A percentile compares a stretch with the other conserved stretches of the same genome.
These are phyloP conservation scores for Lateolabrax maculatus DNA, from an alignment of 2,797 vertebrate species.

Conservation along the genomic window DNA sequence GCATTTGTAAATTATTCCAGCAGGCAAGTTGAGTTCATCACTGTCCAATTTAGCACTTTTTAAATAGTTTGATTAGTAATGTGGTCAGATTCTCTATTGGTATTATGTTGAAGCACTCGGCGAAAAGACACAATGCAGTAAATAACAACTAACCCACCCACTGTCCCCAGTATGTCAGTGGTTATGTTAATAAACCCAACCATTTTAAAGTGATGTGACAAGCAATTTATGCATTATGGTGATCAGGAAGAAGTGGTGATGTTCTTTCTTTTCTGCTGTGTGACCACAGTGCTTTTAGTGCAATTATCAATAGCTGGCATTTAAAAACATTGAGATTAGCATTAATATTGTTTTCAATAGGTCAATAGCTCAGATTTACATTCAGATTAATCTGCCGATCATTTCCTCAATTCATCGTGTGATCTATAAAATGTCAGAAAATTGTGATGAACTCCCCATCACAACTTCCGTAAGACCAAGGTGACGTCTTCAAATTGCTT, in stretches of 20 bases:
- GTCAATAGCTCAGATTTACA: neutral
- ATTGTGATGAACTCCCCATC: too few relatives aligned
- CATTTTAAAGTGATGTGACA: too few relatives aligned
- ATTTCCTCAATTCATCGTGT: neutral
- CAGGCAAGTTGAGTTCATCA: neutral
- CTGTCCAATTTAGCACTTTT: neutral
- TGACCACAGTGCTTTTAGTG: slow-evolving; percentile 3
- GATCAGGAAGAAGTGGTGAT: neutral
- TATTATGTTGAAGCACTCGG: too few relatives aligned
- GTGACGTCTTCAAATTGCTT: too few relatives aligned
- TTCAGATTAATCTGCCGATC: neutral
- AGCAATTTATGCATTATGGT: neutral
- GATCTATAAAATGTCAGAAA: too few relatives aligned
- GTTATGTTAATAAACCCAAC: too few relatives aligned
- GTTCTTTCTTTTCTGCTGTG: neutral
- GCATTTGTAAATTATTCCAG: neutral
- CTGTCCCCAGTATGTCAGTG: too few relatives aligned
- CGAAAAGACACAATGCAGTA: too few relatives aligned
- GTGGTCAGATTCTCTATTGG: neutral
- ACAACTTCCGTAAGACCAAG: too few relatives aligned
- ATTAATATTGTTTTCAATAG: neutral
- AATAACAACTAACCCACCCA: too few relatives aligned
- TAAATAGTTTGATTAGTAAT: neutral
- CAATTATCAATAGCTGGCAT: neutral
- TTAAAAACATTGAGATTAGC: neutral